Percentiles rank a stretch among this genome's conserved stretches.
Evolutionary conservation across 2,888 invertebrate genomes (phyloP).

Genomic region (Drosophila ustulata): DNA sequence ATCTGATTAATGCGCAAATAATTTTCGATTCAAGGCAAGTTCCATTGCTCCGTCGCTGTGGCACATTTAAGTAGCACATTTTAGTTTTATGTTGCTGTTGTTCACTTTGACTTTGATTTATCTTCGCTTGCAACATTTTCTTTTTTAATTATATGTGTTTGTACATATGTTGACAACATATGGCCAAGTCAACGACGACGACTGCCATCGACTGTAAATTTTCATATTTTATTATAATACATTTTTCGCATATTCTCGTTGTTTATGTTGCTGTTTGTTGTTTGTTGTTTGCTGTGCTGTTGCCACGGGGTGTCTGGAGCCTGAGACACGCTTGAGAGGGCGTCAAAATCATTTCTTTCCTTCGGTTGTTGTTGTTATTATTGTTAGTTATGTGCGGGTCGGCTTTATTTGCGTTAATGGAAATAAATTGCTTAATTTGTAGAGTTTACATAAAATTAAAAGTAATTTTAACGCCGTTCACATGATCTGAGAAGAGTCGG

Average conservation of each 20-base stretch:
- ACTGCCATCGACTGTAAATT: conserved; percentile 3
- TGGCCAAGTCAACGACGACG: conserved; percentile 26
- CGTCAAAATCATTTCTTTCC: conserved; percentile 53
- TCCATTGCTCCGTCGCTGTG: conserved; percentile 25
- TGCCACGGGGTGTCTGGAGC: conserved; percentile 16
- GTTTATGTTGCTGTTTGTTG: background rate
- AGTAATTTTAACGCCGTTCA: conserved; percentile 39
- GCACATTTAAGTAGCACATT: conserved; percentile 63
- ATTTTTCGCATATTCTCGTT: conserved; percentile 11
- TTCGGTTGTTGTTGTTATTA: conserved; percentile 17
- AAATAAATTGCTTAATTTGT: conserved; percentile 77
- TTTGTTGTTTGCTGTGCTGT: background rate
- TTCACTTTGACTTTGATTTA: conserved; percentile 76
- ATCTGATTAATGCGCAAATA: conserved; percentile 72
- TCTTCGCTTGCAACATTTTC: conserved; percentile 52
- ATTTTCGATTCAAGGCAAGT: conserved; percentile 64
- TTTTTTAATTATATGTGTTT: conserved; percentile 2
- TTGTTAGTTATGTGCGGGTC: conserved; percentile 33
- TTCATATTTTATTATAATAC: conserved; percentile 5
- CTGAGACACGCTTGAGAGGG: conserved; percentile 57
- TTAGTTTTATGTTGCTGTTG: conserved; percentile 60
- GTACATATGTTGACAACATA: conserved; percentile 43
- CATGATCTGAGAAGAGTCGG: background rate
- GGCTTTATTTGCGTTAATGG: conserved; percentile 67
- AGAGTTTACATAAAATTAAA: conserved; percentile 61